Base-by-base conservation (phyloP, 2,888 invertebrate genomes). In the Myathropa florea region DNA sequence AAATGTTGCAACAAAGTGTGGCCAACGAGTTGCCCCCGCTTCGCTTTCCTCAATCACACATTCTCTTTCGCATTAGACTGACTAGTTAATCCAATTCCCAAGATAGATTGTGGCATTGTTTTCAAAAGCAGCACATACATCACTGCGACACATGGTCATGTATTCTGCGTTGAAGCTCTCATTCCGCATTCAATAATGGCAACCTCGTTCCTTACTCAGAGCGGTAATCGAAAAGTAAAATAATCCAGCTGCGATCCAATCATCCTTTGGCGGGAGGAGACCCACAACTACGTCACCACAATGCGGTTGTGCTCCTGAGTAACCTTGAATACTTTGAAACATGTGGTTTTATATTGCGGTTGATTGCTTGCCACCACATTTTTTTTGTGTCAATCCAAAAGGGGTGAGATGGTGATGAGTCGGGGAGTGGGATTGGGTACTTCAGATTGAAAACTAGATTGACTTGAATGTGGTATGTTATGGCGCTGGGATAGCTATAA, bases 171-270 rank as follows among this genome's bases (percentile, higher is more conserved):
- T 7, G 21, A 68, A 36, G n/a, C 9, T 65, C 83, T 64, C 73
- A 70, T 76, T 72, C 33, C 57, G 53, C 67, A 76, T 80, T 80
- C 67, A 76, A 71, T 81, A 67, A 76, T 67, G 63, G 70, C 61
- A 76, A 81, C 71, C 71, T 67, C 76, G 81, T 84, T 80, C 63
- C 67, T 65, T 57, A 59, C 65, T 75, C 76, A 81, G 63, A 46
- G 67, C 60, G 65, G 76, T 81, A 84, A 84, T 84, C 67, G 76
- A 84, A 84, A 84, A 76, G 59, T 65, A 59, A 73, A 81, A 80
- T 84, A 76, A 80, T 84, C 81, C 84, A 84, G 81, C 81, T 81
- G 84, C 70, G 81, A 84, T 81, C 81, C 81, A 76, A 84, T 81
- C 84, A 72, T 81, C 76, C 67, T 26, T 23, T 64, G 67, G 46